Percentiles rank a stretch among this genome's conserved stretches.
Evolutionary conservation across 1,140 invertebrate species (phyloP).

Genomic region (Drosophila littoralis): DNA sequence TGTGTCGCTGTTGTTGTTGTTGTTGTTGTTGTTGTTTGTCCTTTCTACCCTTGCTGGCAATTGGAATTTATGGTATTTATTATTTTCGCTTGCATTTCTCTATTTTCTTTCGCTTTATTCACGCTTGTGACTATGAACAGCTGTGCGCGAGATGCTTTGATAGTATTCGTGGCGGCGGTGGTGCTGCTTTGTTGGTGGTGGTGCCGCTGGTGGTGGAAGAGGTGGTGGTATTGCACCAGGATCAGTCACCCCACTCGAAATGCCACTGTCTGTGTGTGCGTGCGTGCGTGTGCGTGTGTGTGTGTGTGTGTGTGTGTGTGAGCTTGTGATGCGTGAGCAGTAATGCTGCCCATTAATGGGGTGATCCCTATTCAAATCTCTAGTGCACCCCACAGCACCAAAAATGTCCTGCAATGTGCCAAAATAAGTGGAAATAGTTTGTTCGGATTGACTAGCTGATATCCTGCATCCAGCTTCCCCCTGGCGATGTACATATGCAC

Average conservation of each 20-base stretch:
- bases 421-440: too few species aligned
- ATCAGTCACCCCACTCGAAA: slow-evolving; percentile 43
- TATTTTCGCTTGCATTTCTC: slow-evolving; percentile 56
- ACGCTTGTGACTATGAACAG: slow-evolving; percentile 53
- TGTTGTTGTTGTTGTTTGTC: slow-evolving; percentile 2
- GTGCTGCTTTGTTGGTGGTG: neutral
- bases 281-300: slow-evolving; percentile 7
- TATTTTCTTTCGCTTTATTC: slow-evolving; percentile 42
- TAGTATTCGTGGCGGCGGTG: neutral
- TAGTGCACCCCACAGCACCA: slow-evolving; percentile 18
- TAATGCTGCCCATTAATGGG: slow-evolving; percentile 24
- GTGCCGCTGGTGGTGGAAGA: neutral
- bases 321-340: slow-evolving; percentile 7
- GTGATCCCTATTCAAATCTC: slow-evolving; percentile 41
- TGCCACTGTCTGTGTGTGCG: slow-evolving; percentile 8
- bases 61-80: slow-evolving; percentile 76
- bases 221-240: slow-evolving; percentile 14
- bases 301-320: slow-evolving; percentile 11
- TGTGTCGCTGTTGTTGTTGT: slow-evolving; percentile 30
- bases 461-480: neutral
- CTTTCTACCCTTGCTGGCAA: slow-evolving; percentile 66
- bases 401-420: slow-evolving; percentile 8
- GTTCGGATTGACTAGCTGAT: neutral
- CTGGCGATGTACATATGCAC: too few species aligned
- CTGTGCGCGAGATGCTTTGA: slow-evolving; percentile 24